Evolutionary conservation across 2,797 vertebrate genomes (phyloP), one percentile per base, ranked within the genome.

Genomic region (Enteromius viviparus): DNA sequence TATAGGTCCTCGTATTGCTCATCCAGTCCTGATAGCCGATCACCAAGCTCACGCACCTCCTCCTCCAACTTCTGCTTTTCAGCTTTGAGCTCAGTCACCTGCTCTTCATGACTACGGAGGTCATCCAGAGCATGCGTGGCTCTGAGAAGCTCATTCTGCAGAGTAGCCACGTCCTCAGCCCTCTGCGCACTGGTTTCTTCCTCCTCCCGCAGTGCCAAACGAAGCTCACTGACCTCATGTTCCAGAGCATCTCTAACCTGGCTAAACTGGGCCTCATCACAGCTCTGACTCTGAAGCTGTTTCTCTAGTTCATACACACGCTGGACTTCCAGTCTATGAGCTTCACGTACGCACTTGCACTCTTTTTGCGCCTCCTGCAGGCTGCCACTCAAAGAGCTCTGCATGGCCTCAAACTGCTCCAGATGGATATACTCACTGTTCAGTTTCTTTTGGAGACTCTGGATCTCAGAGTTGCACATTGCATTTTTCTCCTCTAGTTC

Each of bases 101-200:
- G 95, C 34, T 93, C 88, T 58, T 94, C 94, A 47, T 95, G 94
- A 11, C 88, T 87, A 87, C 94, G 93, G 71, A 96, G 89, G 5
- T 96, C 95, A 34, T 92, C 89, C 0, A 98, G 75, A 0, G 94
- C 93, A 80, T 93, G 94, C 0, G 91, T 96, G 60, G 95, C 91
- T 12, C 82, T 93, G 45, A 93, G 94, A 49, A 98, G 91, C 91
- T 98, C 96, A 0, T 87, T 92, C 84, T 94, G 96, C 83, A 99
- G 91, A 64, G 91, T 91, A 1, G 91, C 88, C 29, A 96, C 88
- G 0, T 98, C 95, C 81, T 96, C 87, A 0, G 90, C 91, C 89
- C 93, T 94, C 81, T 85, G 92, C 8, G 78, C 86, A 1, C 65
- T 94, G 83, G 92, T 96, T 47, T 95, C 95, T 87, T 97, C 95